A percentile compares a stretch with the other conserved stretches of the same genome.
Conservation (phyloP, 2,888 invertebrate genomes). For the Unio pictorum region DNA sequence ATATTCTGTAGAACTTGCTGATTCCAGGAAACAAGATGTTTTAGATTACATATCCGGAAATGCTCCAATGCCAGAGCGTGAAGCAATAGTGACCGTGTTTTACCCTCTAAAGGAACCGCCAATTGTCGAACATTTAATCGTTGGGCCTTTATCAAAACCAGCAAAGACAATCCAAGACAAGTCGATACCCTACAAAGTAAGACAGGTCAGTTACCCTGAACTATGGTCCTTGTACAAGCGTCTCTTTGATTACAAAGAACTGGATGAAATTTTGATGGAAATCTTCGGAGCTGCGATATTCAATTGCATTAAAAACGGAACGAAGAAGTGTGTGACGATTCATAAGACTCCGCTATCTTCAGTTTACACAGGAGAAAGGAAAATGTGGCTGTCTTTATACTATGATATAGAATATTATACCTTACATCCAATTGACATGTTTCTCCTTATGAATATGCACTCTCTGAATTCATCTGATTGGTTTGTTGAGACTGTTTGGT, state of each 20-base stretch:
- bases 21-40: slow-evolving; percentile 36
- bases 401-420: slow-evolving; percentile 44
- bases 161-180: slow-evolving; percentile 21
- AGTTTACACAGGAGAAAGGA: slow-evolving; percentile 33
- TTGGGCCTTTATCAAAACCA: slow-evolving; percentile 53
- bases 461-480: slow-evolving; percentile 38
- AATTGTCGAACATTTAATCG: slow-evolving; percentile 52
- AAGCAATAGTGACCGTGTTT: slow-evolving; percentile 53
- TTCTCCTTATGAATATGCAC: slow-evolving; percentile 50
- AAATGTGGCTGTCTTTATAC: slow-evolving; percentile 46
- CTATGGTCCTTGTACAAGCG: neutral
- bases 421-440: slow-evolving; percentile 55
- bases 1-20: slow-evolving; percentile 19
- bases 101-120: slow-evolving; percentile 48
- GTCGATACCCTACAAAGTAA: slow-evolving; percentile 40
- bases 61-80: slow-evolving; percentile 34
- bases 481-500: slow-evolving; percentile 41
- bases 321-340: slow-evolving; percentile 42
- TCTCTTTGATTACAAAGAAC: slow-evolving; percentile 17
- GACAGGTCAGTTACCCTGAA: slow-evolving; percentile 47
- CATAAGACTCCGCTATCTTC: slow-evolving; percentile 41
- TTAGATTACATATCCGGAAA: slow-evolving; percentile 30
- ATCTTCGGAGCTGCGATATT: slow-evolving; percentile 48
- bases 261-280: slow-evolving; percentile 46
- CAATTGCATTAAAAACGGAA: slow-evolving; percentile 30